phyloP scores from a whole-genome alignment of 2,797 vertebrate genomes.

The Pitangus sulphuratus region DNA sequence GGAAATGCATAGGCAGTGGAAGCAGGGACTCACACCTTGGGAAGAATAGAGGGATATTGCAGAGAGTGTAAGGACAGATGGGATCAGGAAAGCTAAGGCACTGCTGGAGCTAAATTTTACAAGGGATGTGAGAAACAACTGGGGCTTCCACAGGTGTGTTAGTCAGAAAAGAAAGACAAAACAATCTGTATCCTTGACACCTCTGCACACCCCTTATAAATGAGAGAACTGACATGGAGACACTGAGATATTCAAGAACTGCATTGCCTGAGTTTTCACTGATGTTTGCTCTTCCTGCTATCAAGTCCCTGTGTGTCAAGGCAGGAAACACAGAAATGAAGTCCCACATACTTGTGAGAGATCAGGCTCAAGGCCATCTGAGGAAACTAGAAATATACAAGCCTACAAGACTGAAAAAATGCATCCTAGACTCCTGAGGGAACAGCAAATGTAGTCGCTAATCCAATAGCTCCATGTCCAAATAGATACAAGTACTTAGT shows the following conservation, averaged over 20 bases:
- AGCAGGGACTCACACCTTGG: not conserved
- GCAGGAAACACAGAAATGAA: not conserved
- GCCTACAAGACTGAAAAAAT: not conserved
- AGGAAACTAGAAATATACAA: not conserved
- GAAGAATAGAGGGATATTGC: not conserved
- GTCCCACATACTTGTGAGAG: fast-evolving
- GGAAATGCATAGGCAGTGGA: not conserved
- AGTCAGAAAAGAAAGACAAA: not conserved
- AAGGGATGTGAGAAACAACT: not conserved
- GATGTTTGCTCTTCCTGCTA: not conserved
- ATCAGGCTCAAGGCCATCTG: not conserved
- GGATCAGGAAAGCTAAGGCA: not conserved
- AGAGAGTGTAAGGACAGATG: not conserved
- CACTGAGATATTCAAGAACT: not conserved
- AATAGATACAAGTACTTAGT: not conserved
- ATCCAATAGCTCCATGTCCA: not conserved
- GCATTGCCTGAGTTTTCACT: not conserved
- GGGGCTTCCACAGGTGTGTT: not conserved
- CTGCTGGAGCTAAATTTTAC: not conserved
- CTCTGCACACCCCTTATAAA: not conserved
- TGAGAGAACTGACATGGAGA: not conserved
- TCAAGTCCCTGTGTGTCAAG: not conserved
- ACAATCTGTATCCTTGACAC: not conserved
- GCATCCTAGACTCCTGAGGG: not conserved
- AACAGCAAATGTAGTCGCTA: not conserved